Conservation (phyloP, 2,888 invertebrate species). For the Eupeodes latifasciatus region DNA sequence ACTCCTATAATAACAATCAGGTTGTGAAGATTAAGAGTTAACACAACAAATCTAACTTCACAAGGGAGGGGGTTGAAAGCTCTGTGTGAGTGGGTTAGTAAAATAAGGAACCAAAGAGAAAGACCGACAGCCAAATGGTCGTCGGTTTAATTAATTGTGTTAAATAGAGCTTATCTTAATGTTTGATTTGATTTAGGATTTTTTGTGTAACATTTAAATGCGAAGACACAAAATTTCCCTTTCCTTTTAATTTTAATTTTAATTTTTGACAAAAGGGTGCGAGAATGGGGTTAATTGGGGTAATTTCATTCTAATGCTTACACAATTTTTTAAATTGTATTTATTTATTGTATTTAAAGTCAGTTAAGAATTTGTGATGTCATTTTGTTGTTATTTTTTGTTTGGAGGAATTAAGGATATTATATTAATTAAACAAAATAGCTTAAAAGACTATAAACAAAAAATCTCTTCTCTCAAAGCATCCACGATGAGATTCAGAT, state of each 20-base stretch:
- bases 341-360: too few relatives aligned
- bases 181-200: constrained; percentile 27
- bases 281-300: neutral
- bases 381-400: too few relatives aligned
- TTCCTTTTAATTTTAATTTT: neutral
- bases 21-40: constrained; percentile 30
- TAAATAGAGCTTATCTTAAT: constrained; percentile 37
- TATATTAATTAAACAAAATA: too few relatives aligned
- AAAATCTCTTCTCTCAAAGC: too few relatives aligned
- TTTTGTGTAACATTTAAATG: constrained; percentile 20
- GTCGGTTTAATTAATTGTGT: constrained; percentile 31
- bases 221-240: constrained; percentile 10
- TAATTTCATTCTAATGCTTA: neutral
- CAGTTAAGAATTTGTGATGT: too few relatives aligned
- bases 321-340: neutral
- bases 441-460: too few relatives aligned
- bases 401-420: too few relatives aligned
- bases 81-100: neutral
- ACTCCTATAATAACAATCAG: constrained; percentile 8
- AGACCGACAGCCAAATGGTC: constrained; percentile 15
- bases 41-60: neutral
- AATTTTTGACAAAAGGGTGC: too few relatives aligned
- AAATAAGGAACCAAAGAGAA: neutral
- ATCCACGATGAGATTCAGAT: too few relatives aligned
- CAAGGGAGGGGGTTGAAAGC: too few relatives aligned